Evolutionary conservation across 2,888 invertebrate genomes (phyloP).

Genomic region (Chrysolina americana): DNA sequence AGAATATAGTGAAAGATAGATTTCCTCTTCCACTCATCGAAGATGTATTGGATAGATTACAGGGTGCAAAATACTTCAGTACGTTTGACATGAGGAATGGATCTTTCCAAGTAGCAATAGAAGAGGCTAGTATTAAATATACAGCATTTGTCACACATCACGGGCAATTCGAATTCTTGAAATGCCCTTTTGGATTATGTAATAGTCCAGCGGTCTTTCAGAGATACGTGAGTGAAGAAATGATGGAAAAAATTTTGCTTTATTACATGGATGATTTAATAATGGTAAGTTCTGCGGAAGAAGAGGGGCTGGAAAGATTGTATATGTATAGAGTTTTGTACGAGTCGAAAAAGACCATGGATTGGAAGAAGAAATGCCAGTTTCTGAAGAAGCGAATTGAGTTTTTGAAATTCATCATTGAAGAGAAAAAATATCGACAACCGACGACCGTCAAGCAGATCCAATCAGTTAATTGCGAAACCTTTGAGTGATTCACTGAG

Average conservation of each 20-base stretch:
- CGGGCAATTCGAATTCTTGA: constrained; percentile 65
- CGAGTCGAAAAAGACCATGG: no score
- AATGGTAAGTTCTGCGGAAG: no score
- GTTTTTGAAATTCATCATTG: no score
- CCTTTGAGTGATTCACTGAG: constrained; percentile 59
- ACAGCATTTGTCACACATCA: constrained; percentile 64
- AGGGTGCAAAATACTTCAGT: constrained; percentile 53
- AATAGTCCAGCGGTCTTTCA: constrained; percentile 36
- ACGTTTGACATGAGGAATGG: constrained; percentile 61
- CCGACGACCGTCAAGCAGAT: no score
- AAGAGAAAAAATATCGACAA: no score
- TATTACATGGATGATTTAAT: no score
- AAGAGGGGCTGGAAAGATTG: no score
- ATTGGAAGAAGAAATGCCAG: no score
- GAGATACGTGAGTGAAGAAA: no score
- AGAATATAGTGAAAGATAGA: constrained; percentile 44
- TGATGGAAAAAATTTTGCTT: no score
- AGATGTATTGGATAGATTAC: constrained; percentile 58
- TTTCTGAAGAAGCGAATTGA: no score
- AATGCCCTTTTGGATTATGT: constrained; percentile 65
- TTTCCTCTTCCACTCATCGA: constrained; percentile 64
- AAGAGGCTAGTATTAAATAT: constrained; percentile 56
- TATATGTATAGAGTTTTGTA: no score
- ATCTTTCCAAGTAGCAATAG: constrained; percentile 62
- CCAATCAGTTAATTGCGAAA: constrained; percentile 57